A percentile compares a stretch with the other conserved stretches of the same genome.
phyloP scores from a whole-genome alignment of 2,113 vertebrate species.

The Octodon degus region DNA sequence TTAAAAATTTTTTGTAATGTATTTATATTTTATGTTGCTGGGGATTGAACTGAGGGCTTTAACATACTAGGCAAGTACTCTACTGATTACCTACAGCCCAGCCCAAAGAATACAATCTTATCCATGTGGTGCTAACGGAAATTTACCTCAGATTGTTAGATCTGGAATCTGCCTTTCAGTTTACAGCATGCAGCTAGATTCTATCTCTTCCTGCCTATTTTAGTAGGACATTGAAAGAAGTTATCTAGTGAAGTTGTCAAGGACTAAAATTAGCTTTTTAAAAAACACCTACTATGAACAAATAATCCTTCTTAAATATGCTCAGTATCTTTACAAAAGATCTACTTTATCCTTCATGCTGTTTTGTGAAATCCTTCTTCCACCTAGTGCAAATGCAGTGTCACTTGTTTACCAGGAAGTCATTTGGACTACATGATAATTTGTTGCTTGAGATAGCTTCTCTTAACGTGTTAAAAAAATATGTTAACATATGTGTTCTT shows the following conservation, averaged over 20 bases:
- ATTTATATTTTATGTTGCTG: background rate
- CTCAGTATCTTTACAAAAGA: background rate
- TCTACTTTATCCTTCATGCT: background rate
- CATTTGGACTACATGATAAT: rapidly evolving
- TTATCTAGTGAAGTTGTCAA: background rate
- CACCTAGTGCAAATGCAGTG: rapidly evolving
- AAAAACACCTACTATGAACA: background rate
- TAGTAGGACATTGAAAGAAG: background rate
- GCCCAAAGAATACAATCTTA: background rate
- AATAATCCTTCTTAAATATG: background rate
- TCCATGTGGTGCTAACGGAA: background rate
- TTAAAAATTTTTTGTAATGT: background rate
- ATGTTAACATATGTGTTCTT: too few relatives aligned
- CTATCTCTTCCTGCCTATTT: background rate
- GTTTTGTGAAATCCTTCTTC: background rate
- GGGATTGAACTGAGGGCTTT: background rate
- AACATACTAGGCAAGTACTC: background rate
- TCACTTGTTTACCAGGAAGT: background rate
- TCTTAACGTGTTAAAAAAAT: background rate
- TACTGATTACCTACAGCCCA: background rate
- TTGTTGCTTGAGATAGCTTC: background rate
- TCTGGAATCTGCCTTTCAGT: background rate
- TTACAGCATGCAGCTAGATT: background rate
- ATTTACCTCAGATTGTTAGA: background rate
- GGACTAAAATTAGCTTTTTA: background rate